Evolutionary conservation across 2,797 vertebrate species (phyloP).

Genomic region (Falco columbarius): DNA sequence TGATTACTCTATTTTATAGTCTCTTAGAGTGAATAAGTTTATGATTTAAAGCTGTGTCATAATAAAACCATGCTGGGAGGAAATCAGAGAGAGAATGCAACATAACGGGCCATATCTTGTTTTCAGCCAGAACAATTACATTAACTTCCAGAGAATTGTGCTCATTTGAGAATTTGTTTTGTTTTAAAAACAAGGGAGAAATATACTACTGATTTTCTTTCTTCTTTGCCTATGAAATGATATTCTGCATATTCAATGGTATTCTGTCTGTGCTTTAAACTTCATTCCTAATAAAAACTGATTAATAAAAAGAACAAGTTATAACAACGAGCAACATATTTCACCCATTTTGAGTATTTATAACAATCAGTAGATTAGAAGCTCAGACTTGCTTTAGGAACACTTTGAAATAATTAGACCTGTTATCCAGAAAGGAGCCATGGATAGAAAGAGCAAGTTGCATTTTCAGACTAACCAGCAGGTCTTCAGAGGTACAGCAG

Average conservation of each 20-base stretch:
- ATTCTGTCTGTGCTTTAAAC: background rate
- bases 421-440: background rate
- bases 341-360: background rate
- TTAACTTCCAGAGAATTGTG: background rate
- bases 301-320: background rate
- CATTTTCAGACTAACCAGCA: background rate
- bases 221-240: background rate
- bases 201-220: background rate
- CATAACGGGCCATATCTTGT: slow-evolving; percentile 48
- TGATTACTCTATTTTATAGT: slow-evolving; percentile 67
- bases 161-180: slow-evolving; percentile 1
- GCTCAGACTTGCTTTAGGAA: background rate
- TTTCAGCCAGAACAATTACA: slow-evolving; percentile 24
- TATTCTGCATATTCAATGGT: background rate
- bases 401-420: background rate
- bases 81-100: slow-evolving; percentile 44
- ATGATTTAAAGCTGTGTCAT: slow-evolving; percentile 52
- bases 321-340: background rate
- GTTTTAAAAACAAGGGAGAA: background rate
- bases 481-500: background rate
- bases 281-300: background rate
- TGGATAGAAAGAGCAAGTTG: background rate
- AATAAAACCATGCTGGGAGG: slow-evolving; percentile 32
- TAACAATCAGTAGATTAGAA: background rate
- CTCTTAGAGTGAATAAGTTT: slow-evolving; percentile 69